Conservation (phyloP, 2,888 invertebrate genomes). For the Hesperia comma region DNA sequence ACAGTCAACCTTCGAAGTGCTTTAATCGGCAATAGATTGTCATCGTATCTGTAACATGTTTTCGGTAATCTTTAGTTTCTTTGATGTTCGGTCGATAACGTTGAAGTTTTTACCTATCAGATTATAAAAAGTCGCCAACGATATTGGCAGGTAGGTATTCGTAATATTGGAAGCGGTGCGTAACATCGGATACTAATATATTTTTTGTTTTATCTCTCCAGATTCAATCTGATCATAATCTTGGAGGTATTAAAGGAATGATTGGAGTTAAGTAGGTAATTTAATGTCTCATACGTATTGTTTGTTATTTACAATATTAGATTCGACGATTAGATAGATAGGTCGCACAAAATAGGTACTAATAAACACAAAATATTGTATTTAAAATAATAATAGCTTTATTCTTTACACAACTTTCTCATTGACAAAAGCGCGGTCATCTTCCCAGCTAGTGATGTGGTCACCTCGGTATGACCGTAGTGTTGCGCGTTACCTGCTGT, state of each 20-base stretch:
- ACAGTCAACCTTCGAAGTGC: slow-evolving; percentile 4
- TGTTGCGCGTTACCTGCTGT: too few relatives aligned
- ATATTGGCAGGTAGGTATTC: slow-evolving; percentile 5
- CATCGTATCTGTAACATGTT: slow-evolving; percentile 13
- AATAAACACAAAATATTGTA: too few relatives aligned
- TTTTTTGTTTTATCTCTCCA: slow-evolving; percentile 8
- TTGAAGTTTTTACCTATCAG: slow-evolving; percentile 1
- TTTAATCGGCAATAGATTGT: slow-evolving; percentile 22
- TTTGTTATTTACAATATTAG: too few relatives aligned
- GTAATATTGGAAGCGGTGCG: slow-evolving; percentile 17
- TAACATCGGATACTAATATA: slow-evolving; percentile 9
- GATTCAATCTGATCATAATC: slow-evolving; percentile 2
- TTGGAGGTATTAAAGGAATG: background rate
- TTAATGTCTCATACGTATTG: background rate
- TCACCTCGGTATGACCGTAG: too few relatives aligned
- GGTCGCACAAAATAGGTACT: too few relatives aligned
- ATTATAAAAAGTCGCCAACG: slow-evolving; percentile 11
- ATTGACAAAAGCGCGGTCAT: too few relatives aligned
- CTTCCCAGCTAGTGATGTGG: too few relatives aligned
- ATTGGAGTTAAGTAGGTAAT: slow-evolving; percentile 4
- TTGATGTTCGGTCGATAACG: slow-evolving; percentile 11
- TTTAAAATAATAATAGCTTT: too few relatives aligned
- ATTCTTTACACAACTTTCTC: too few relatives aligned
- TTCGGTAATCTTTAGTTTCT: slow-evolving; percentile 17
- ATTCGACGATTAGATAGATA: too few relatives aligned